Evolutionary conservation across 2,888 invertebrate species (phyloP).

Genomic region (Caenorhabditis sp.): DNA sequence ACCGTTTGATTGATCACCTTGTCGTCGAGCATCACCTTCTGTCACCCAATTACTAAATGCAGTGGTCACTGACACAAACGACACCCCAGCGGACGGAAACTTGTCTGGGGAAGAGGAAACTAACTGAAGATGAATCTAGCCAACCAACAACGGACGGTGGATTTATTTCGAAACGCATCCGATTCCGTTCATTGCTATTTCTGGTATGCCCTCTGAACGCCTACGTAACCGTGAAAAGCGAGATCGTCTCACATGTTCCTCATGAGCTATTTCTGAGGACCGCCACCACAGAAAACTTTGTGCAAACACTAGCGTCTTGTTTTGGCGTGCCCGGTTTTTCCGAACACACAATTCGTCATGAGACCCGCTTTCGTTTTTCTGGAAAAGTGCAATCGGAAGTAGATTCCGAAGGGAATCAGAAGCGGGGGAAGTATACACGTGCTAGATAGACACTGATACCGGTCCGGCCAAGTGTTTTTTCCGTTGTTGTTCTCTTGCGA

Average conservation of each 20-base stretch:
- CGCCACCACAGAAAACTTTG: constrained; percentile 20
- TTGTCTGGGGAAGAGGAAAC: constrained; percentile 24
- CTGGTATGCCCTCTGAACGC: constrained; percentile 51
- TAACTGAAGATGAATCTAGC: neutral
- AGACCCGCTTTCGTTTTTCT: too few species aligned
- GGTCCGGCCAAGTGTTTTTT: constrained; percentile 45
- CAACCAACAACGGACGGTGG: neutral
- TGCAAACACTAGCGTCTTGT: constrained; percentile 43
- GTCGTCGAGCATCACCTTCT: constrained; percentile 56
- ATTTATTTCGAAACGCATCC: constrained; percentile 20
- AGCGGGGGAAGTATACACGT: constrained; percentile 31
- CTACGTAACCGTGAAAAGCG: constrained; percentile 56
- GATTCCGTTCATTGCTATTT: constrained; percentile 13
- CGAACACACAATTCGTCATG: constrained; percentile 48
- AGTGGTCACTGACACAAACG: constrained; percentile 8
- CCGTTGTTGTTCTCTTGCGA: constrained; percentile 48
- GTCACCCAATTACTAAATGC: constrained; percentile 33
- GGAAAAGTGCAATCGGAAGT: constrained; percentile 56
- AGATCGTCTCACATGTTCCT: constrained; percentile 42
- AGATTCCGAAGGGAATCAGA: constrained; percentile 13
- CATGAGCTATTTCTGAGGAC: constrained; percentile 48
- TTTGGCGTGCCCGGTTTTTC: constrained; percentile 53
- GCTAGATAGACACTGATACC: constrained; percentile 10
- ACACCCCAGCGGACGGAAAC: constrained; percentile 38
- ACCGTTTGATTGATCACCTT: constrained; percentile 58